These are phyloP conservation scores for Temnothorax longispinosus DNA, from an alignment of 1,140 invertebrate genomes.

Conservation along the genomic window DNA sequence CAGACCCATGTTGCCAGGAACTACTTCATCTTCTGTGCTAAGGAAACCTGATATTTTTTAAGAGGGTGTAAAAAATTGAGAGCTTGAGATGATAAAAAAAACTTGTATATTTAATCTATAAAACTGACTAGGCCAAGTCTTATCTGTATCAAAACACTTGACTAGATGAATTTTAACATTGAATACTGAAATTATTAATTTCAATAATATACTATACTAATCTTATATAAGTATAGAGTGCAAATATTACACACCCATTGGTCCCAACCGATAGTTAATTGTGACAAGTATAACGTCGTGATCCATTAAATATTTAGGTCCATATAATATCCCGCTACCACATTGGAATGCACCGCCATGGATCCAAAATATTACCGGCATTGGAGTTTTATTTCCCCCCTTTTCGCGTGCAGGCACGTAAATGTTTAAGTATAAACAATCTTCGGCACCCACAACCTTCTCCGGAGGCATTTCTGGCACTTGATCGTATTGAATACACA, in stretches of 20 bases:
- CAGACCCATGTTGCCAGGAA: constrained; percentile 88
- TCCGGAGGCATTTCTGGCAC: background rate
- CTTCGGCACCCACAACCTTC: constrained; percentile 83
- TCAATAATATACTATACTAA: no score
- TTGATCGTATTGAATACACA: constrained; percentile 82
- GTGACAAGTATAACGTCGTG: constrained; percentile 88
- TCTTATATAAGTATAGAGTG: background rate
- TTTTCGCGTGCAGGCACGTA: constrained; percentile 84
- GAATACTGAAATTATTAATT: background rate
- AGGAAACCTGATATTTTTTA: constrained; percentile 83
- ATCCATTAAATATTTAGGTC: constrained; percentile 88
- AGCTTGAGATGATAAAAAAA: background rate
- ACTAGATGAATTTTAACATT: background rate
- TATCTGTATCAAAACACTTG: background rate
- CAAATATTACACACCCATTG: constrained; percentile 83
- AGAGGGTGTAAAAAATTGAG: no score
- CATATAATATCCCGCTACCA: constrained; percentile 83
- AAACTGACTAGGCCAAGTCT: background rate
- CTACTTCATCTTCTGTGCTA: constrained; percentile 86
- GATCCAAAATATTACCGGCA: constrained; percentile 82
- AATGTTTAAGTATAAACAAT: constrained; percentile 88
- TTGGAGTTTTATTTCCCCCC: background rate
- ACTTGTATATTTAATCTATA: background rate
- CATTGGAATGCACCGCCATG: constrained; percentile 82
- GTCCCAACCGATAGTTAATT: constrained; percentile 88